Evolutionary conservation across 35 echinoderm and acorn worm genomes (phyloP).

Genomic region (Ptychodera flava): DNA sequence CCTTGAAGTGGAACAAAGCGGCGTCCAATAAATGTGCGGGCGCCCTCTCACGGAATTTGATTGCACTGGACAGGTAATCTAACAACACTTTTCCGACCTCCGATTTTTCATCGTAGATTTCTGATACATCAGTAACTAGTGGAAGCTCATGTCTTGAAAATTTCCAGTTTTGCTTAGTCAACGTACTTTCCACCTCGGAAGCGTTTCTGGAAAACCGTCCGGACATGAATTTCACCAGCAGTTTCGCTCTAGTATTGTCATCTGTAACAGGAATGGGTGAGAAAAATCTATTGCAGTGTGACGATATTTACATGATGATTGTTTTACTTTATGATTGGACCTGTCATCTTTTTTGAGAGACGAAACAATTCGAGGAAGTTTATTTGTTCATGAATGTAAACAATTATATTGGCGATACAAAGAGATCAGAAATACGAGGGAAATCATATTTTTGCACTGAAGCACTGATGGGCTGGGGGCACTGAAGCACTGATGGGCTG

Average conservation of each 20-base stretch:
- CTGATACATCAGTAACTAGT: background rate
- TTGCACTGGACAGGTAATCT: background rate
- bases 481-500: too few relatives aligned
- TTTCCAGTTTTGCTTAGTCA: background rate
- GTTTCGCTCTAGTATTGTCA: background rate
- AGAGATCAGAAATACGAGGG: too few relatives aligned
- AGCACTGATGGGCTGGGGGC: too few relatives aligned
- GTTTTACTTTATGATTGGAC: too few relatives aligned
- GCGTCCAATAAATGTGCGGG: background rate
- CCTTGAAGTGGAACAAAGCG: background rate
- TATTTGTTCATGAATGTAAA: too few relatives aligned
- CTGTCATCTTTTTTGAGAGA: too few relatives aligned
- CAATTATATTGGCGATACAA: too few relatives aligned
- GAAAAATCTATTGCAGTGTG: too few relatives aligned
- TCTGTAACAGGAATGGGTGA: too few relatives aligned
- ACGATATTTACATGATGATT: too few relatives aligned
- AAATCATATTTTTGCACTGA: too few relatives aligned
- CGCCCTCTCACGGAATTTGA: background rate
- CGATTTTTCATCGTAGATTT: background rate
- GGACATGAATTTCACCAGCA: background rate
- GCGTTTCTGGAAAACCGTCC: background rate
- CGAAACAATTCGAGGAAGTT: too few relatives aligned
- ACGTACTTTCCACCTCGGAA: background rate
- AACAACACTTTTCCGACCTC: background rate
- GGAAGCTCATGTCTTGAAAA: background rate